Evolutionary conservation across 1,140 invertebrate species (phyloP), one percentile per base, ranked within the genome.

Genomic region (Maconellicoccus hirsutus): DNA sequence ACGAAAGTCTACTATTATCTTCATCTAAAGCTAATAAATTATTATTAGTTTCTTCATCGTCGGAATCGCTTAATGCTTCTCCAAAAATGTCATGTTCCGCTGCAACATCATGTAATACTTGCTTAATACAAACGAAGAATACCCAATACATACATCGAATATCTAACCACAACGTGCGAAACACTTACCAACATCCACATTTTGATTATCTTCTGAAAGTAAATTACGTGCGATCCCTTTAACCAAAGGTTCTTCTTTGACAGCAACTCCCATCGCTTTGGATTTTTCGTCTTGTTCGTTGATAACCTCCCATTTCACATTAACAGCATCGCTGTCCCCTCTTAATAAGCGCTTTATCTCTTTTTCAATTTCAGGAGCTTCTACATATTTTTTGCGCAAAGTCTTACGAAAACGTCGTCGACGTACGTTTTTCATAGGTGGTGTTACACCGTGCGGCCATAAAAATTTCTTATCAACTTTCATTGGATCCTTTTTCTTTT

Each of bases 331-430:
- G 73, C 84, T 83, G 76, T 77, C 77, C 10, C 75, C 87, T 75
- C 93, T 83, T 14, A 98, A 83, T 21, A 98, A 80, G 71, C 94
- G 82, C 79, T 97, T 96, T 16, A 66, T 88, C 83, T 98, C 96
- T 79, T 98, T 98, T 78, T 98, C 96, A 75, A 98, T 96, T 82
- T 98, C 96, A 0, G 94, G 94, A 63, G 94, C 93, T 81, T 98
- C 96, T 0, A 95, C 90, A 81, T 93, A 95, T 76, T 98, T 98
- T 80, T 98, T 98, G 77, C 94, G 94, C 16, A 98, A 80, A 0
- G 94, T 97, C 83, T 98, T 97, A 61, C 96, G 84, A 77, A 98
- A 98, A 74, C 96, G 84, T 74, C 93, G 83, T 75, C 92, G 92
- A 16, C 94, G 83, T 0, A 96, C 93, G 83, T 98, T 98, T 81